A percentile compares a stretch with the other conserved stretches of the same genome.
These are phyloP conservation scores for Pollicipes pollicipes DNA, from an alignment of 1,140 invertebrate genomes.

Conservation along the genomic window DNA sequence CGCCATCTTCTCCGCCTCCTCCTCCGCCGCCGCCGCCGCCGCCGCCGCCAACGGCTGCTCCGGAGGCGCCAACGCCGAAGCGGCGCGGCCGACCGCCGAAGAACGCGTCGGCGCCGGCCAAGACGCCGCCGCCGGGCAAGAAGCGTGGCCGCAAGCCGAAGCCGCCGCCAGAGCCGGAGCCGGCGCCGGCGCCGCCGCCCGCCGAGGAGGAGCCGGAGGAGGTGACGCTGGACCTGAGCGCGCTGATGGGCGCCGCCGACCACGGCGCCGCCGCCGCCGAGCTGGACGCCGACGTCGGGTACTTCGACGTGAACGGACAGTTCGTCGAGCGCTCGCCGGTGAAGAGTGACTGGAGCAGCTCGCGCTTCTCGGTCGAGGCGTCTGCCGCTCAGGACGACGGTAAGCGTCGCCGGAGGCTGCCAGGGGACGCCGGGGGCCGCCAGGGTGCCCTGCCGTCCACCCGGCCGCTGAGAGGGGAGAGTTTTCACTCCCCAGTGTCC, in stretches of 20 bases:
- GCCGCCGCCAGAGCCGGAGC: neutral
- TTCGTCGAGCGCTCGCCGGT: neutral
- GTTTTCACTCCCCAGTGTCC: too few species aligned
- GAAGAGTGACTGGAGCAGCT: neutral
- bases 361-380: neutral
- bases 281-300: neutral
- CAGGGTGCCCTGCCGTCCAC: too few species aligned
- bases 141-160: neutral
- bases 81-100: neutral
- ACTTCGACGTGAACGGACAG: constrained; percentile 6
- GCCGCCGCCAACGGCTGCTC: neutral
- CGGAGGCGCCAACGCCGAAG: neutral
- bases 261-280: neutral
- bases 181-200: neutral
- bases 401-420: neutral
- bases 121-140: neutral
- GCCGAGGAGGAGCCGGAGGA: neutral
- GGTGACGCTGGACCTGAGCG: neutral
- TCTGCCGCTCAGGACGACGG: neutral
- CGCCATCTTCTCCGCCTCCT: too few species aligned
- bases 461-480: too few species aligned
- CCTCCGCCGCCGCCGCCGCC: too few species aligned
- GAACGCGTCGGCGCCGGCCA: neutral
- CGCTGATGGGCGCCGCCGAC: neutral
- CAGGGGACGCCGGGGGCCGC: too few species aligned